Evolutionary conservation across 1,140 invertebrate species (phyloP).

Genomic region (Ruditapes philippinarum): DNA sequence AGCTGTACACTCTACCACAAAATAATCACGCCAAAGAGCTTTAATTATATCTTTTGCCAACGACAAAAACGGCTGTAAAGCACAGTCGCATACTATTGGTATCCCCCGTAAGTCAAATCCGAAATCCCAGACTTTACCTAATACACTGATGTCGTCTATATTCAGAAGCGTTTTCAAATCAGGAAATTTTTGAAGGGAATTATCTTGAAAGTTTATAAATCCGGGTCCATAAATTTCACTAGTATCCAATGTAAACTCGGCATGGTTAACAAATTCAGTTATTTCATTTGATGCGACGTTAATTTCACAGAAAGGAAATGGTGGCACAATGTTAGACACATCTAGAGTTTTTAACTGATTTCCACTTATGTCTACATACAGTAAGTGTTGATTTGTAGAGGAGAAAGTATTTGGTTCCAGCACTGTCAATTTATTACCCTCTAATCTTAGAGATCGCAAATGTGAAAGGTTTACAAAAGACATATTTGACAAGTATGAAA

Average conservation of each 20-base stretch:
- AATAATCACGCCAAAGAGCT: slow-evolving; percentile 2
- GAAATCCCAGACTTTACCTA: slow-evolving; percentile 23
- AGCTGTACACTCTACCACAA: slow-evolving; percentile 3
- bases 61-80: slow-evolving; percentile 30
- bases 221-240: slow-evolving; percentile 24
- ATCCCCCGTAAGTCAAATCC: slow-evolving; percentile 26
- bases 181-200: slow-evolving; percentile 32
- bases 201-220: not conserved
- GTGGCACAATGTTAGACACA: not conserved
- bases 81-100: slow-evolving; percentile 34
- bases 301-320: slow-evolving; percentile 6
- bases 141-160: not conserved
- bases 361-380: not conserved
- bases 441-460: not conserved
- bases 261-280: not conserved
- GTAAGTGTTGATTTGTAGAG: not conserved
- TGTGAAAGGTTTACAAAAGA: slow-evolving; percentile 6
- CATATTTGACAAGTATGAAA: slow-evolving; percentile 14
- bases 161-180: slow-evolving; percentile 24
- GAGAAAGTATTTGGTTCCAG: slow-evolving; percentile 23
- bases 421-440: slow-evolving; percentile 12
- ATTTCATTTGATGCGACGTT: slow-evolving; percentile 5
- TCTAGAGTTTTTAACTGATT: slow-evolving; percentile 2
- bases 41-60: not conserved
- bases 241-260: not conserved